Percentiles rank a stretch among this genome's conserved stretches.
These are phyloP conservation scores for Eospalax fontanierii DNA, from an alignment of 2,797 vertebrate species.

Conservation along the genomic window DNA sequence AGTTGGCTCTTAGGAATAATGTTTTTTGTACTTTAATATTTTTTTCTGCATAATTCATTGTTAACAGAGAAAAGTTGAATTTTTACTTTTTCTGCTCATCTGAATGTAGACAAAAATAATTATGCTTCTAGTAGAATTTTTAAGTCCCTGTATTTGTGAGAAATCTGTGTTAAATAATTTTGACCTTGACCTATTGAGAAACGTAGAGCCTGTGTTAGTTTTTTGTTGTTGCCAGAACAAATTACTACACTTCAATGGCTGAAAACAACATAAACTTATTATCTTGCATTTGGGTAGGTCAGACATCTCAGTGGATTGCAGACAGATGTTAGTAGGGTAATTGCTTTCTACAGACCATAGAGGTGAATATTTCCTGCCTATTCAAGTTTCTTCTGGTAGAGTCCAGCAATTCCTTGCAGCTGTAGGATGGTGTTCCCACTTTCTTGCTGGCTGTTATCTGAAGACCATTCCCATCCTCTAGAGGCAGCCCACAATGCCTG, in stretches of 20 bases:
- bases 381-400: neutral
- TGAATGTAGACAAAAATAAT: constrained; percentile 23
- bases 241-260: neutral
- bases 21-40: neutral
- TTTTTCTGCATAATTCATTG: neutral
- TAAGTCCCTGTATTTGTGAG: constrained; percentile 24
- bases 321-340: neutral
- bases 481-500: neutral
- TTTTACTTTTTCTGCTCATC: neutral
- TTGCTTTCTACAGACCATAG: neutral
- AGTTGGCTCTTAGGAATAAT: neutral
- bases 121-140: constrained; percentile 30
- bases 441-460: neutral
- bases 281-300: neutral
- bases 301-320: neutral
- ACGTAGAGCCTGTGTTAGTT: neutral
- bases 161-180: constrained; percentile 30
- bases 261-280: neutral
- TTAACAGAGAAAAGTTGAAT: constrained; percentile 38
- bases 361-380: neutral
- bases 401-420: neutral
- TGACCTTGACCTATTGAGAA: neutral
- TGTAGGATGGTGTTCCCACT: accelerated
- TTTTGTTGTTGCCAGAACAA: constrained; percentile 13
- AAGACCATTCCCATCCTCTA: neutral